Percentiles rank a stretch among this genome's conserved stretches.
Evolutionary conservation across 2,797 vertebrate genomes (phyloP).

Genomic region (Pangasius sanitwongsei): DNA sequence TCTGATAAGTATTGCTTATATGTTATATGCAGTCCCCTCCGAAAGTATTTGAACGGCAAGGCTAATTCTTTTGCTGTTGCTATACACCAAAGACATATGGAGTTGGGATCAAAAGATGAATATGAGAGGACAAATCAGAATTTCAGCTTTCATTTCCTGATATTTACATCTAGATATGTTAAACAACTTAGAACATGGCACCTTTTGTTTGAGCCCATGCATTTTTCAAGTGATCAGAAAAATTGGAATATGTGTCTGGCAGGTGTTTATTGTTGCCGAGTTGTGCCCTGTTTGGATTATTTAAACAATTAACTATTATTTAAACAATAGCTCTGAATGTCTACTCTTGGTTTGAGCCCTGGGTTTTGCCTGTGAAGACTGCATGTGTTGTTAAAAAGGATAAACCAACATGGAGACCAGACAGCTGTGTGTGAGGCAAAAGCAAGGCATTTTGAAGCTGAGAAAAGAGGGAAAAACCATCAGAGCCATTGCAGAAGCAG

Average conservation of each 20-base stretch:
- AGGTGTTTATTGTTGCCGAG: background rate
- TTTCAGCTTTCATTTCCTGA: background rate
- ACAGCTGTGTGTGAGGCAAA: background rate
- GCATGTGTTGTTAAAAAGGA: background rate
- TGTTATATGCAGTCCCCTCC: background rate
- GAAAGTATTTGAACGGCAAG: background rate
- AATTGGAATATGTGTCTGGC: too few species aligned
- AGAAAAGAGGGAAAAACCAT: background rate
- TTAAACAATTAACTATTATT: background rate
- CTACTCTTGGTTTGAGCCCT: background rate
- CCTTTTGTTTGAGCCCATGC: background rate
- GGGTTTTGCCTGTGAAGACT: background rate
- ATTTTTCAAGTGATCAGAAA: background rate
- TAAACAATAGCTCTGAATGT: background rate
- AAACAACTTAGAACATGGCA: background rate
- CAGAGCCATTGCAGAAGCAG: background rate
- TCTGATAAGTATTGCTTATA: background rate
- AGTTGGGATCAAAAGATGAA: background rate
- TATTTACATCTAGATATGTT: background rate
- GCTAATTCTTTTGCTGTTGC: background rate
- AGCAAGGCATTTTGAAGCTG: background rate
- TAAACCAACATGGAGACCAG: background rate
- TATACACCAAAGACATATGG: background rate
- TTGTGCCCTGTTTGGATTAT: too few species aligned
- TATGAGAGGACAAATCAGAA: background rate